Evolutionary conservation across 2,888 invertebrate genomes (phyloP), one percentile per base, ranked within the genome.

Genomic region (Brenthis daphne): DNA sequence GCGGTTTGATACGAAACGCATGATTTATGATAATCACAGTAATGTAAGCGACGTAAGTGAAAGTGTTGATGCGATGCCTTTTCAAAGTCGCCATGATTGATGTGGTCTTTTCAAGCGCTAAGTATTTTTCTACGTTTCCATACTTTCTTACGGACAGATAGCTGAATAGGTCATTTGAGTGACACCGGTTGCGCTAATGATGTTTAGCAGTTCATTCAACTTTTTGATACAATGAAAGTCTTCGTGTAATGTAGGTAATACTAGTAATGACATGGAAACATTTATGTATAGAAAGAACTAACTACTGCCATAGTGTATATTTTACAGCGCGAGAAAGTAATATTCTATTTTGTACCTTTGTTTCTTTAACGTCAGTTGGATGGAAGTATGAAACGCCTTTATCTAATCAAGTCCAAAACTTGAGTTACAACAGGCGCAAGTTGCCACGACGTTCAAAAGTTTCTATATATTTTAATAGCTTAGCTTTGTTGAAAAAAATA

Each of bases 51-150:
- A 73, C 69, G 74, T 73, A 73, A 84, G 87, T 83, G 87, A 89
- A 88, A 88, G 88, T 88, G 80, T 84, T 80, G 80, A 84, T 83
- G 82, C 80, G 80, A 79, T 77, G 79, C 78, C 79, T 82, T 81
- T 85, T 82, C 82, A 85, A 79, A 79, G 76, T 76, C 75, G 75
- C 73, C 71, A 79, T 89, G 90, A 90, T 90, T 89, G 85, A 90
- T 89, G 88, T 78, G 70, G 75, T 75, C 82, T 81, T 87, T 88
- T 87, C 84, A 87, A 77, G 80, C 79, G 78, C 77, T 74, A 57
- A 66, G 77, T 77, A 79, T 82, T 82, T 83, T 82, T 81, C 74
- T 74, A 74, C 76, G 73, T 77, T 78, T 77, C 77, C 84, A 78
- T 80, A 79, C 79, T 79, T 81, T 78, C 58, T 68, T 70, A 53